Conservation (phyloP, 2,113 vertebrate genomes). For the Melanostigma gelatinosum region DNA sequence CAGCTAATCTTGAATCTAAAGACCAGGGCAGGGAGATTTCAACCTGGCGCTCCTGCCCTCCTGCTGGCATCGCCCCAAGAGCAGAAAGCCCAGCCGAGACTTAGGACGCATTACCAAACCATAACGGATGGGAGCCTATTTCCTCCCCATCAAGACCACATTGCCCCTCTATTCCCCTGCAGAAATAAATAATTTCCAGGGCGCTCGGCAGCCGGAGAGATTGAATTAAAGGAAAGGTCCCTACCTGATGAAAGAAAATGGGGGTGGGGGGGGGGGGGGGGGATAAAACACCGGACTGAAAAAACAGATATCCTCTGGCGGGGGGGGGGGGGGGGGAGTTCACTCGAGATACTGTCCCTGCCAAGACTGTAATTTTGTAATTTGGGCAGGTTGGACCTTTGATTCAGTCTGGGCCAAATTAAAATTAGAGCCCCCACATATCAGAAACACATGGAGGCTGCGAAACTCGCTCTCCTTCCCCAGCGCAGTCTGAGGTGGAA, state of each 20-base stretch:
- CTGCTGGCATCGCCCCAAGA: conserved; percentile 61
- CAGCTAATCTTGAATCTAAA: conserved; percentile 55
- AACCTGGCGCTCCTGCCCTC: conserved; percentile 56
- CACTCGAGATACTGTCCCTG: conserved; percentile 57
- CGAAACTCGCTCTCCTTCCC: conserved; percentile 26
- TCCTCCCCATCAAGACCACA: conserved; percentile 60
- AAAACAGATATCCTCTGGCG: conserved; percentile 72
- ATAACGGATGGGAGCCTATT: conserved; percentile 63
- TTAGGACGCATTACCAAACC: conserved; percentile 65
- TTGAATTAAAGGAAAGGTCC: conserved; percentile 67
- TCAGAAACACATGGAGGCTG: conserved; percentile 77
- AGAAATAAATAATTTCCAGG: conserved; percentile 74
- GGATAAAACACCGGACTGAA: conserved; percentile 68
- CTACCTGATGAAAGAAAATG: conserved; percentile 75
- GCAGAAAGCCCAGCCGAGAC: conserved; percentile 53
- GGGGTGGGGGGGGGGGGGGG: conserved; percentile 1
- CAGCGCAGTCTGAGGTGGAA: conserved; percentile 31
- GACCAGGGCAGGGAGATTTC: conserved; percentile 43
- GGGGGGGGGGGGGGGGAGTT: conserved; percentile 58
- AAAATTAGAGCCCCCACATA: conserved; percentile 72
- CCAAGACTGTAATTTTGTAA: conserved; percentile 75
- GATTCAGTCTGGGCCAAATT: conserved; percentile 73
- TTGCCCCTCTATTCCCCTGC: conserved; percentile 47
- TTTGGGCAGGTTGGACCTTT: conserved; percentile 73
- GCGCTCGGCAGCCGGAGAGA: conserved; percentile 59